Base-by-base conservation (phyloP, 2,797 vertebrate species). In the Megaceryle alcyon region DNA sequence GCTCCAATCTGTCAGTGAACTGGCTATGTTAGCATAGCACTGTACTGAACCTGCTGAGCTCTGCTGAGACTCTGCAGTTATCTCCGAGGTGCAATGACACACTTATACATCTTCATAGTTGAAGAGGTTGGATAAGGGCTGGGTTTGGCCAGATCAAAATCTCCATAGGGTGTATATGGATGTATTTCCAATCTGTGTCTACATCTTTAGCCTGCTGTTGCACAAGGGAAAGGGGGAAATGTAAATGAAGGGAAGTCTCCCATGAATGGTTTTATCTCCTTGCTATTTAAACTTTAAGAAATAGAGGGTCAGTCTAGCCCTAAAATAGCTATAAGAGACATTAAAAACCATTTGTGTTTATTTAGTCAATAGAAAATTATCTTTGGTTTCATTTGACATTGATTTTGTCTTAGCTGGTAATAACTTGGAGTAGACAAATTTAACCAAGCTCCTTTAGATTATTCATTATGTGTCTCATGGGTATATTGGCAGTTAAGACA, bases 1-100 rank as follows among this genome's bases (percentile, higher is more conserved):
- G 72, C 65, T 94, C 65, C 77, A 46, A 81, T 94, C 90, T 92
- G 90, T 97, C 93, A 96, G 76, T 21, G 89, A 78, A 65, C 59
- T 91, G 80, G 76, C 59, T 92, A 15, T 72, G 72, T 43, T 86
- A 92, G 53, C 60, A 11, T 20, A 86, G 53, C 5, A 1, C 77
- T 88, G 21, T 26, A 46, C 63, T 6, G 31, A 91, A 93, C 81
- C 66, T 94, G 69, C 68, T 82, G 88, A 90, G 88, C 72, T 93
- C 83, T 88, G 73, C 82, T 78, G 82, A 89, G 78, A 20, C 89
- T 92, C 77, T 82, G 68, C 71, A n/a, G 35, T 81, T 92, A 91
- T 88, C 20, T 1, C 41, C 41, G 43, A 87, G 76, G 57, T 51
- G n/a, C 69, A 43, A 1, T 48, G 82, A 86, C 43, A 92, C n/a